Evolutionary conservation across 2,113 vertebrate genomes (phyloP).

Genomic region (Larimichthys polyactis): DNA sequence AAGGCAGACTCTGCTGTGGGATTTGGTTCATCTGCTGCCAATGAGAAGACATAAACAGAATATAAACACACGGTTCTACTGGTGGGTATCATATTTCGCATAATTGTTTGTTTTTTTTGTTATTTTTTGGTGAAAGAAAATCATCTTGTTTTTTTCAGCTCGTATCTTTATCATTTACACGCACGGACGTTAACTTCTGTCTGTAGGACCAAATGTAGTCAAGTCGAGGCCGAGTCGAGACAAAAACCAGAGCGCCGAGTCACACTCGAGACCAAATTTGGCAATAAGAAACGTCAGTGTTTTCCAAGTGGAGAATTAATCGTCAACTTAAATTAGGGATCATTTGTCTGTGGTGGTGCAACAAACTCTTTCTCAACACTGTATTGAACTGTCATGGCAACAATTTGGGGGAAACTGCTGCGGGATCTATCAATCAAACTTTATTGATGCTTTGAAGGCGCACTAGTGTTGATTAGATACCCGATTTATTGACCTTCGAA

Average conservation of each 20-base stretch:
- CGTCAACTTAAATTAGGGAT: conserved; percentile 49
- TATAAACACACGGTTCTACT: conserved; percentile 16
- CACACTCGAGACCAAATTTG: background rate
- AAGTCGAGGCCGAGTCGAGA: background rate
- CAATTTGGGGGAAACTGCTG: conserved; percentile 54
- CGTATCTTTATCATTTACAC: conserved; percentile 12
- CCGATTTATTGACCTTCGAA: conserved; percentile 53
- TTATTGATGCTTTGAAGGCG: conserved; percentile 70
- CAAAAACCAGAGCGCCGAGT: conserved; percentile 4
- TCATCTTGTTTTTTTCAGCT: background rate
- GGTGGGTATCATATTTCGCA: conserved; percentile 28
- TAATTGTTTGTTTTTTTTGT: conserved; percentile 40
- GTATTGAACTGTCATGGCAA: conserved; percentile 44
- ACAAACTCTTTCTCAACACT: conserved; percentile 57
- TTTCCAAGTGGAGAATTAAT: conserved; percentile 46
- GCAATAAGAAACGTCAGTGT: background rate
- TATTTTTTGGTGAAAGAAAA: conserved; percentile 27
- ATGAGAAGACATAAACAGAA: conserved; percentile 17
- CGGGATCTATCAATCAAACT: conserved; percentile 71
- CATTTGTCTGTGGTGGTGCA: conserved; percentile 47
- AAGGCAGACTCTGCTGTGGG: conserved; percentile 5
- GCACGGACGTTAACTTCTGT: conserved; percentile 4
- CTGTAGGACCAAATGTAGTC: background rate
- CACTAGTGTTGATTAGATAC: conserved; percentile 46
- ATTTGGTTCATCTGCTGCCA: conserved; percentile 47